Base-by-base conservation (phyloP, 2,113 vertebrate species). In the Rhabdornis inornatus region DNA sequence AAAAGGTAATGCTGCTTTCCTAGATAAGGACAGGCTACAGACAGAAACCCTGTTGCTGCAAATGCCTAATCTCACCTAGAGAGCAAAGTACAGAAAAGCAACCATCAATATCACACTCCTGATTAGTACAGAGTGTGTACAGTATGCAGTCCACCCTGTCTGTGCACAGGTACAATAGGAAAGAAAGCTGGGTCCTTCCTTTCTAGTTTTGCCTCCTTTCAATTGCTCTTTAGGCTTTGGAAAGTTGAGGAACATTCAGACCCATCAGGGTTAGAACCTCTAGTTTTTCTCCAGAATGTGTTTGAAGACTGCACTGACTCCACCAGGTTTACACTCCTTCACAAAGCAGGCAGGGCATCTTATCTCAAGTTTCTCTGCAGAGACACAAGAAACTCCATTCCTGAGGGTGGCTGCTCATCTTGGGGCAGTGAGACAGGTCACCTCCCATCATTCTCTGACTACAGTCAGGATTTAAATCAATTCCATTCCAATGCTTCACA, bases 61-160 rank as follows among this genome's bases (percentile, higher is more conserved):
- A 83, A 82, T 2, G 21, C 21, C 79, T 57, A 3, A 33, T 76
- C 75, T 76, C 40, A 83, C 69, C 74, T 21, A n/a, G 75, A 70
- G 90, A 85, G 63, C 87, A 86, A 96, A 95, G 90, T 90, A 40
- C 90, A 90, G 66, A 61, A 69, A 77, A 92, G 55, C 74, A 90
- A 6, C 37, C 50, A 31, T 1, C 44, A 57, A 0, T 33, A 84
- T 17, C 27, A 33, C 23, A 19, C 37, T 56, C 49, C 49, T 50
- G 57, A 23, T 42, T 1, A 22, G 49, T 1, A 8, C 4, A 3
- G 31, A 52, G 33, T 3, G 18, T 3, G 44, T 7, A 11, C 52
- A 42, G 42, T 0, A 6, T 9, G 42, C 35, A 76, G 31, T 31
- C 40, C 78, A 69, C 50, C 37, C 45, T 2, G 1, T 1, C 17